Evolutionary conservation across 1,140 invertebrate genomes (phyloP), one percentile per base, ranked within the genome.

Genomic region (Trichonephila clavipes): DNA sequence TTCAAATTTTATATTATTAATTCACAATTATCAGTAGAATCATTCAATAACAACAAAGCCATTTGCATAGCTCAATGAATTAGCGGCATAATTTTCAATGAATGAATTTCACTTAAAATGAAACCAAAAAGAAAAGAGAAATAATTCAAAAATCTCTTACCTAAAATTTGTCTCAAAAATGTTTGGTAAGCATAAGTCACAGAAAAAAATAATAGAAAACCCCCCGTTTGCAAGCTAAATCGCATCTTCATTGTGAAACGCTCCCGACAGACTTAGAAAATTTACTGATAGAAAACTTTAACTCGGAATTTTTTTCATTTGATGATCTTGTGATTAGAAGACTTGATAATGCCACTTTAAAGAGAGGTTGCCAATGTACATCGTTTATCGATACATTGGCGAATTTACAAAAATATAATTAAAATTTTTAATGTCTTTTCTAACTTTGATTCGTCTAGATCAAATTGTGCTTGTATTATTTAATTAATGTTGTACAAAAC

Each of bases 111-210:
- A 0, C 10, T 51, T 7, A 51, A 51, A 51, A 51, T 10, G 10
- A 12, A 0, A 7, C 10, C 51, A 51, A 51, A 12, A 51, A 51
- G 51, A 51, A 51, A 12, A 51, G 19, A 0, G 77, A 16, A 19
- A 44, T 3, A 82, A 82, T 40, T 40, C 14, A 7, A 58, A 5
- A 83, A 1, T 58, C 2, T 14, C 82, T 83, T 83, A 83, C 82
- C 82, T 8, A 83, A 58, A 24, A 83, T 83, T 21, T 83, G 82
- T 51, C 82, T 58, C 44, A 83, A 12, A 21, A 83, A 83, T 16
- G 44, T 58, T 24, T 83, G 82, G 14, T 83, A 83, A 0, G 44
- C 82, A 24, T 24, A 40, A 19, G 72, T 14, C 7, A 18, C 14
- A 6, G 28, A 18, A 34, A 77, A 6, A 1, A 40, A 77, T 6